A percentile compares a stretch with the other conserved stretches of the same genome.
These are phyloP conservation scores for Lemur catta DNA, from an alignment of 2,797 vertebrate species.

Conservation along the genomic window DNA sequence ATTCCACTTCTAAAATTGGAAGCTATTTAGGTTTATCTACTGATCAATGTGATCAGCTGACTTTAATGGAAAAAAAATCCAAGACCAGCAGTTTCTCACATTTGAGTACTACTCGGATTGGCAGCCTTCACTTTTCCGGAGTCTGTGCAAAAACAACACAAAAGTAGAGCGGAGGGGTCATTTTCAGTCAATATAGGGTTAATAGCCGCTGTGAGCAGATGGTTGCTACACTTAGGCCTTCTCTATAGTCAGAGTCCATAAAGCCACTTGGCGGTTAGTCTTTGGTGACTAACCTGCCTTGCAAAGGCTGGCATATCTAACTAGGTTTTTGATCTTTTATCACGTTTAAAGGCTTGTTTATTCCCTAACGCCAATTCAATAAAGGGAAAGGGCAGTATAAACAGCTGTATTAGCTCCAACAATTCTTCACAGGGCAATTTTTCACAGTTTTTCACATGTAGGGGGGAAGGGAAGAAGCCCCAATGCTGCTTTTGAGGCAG, in stretches of 20 bases:
- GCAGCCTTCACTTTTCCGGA: conserved; percentile 92
- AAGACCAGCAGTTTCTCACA: conserved; percentile 91
- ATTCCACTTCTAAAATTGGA: conserved; percentile 89
- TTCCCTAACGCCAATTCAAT: conserved; percentile 77
- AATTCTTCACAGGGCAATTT: conserved; percentile 89
- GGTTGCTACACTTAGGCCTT: conserved; percentile 83
- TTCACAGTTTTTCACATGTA: conserved; percentile 99
- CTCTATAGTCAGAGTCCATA: conserved; percentile 82
- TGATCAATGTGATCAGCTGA: conserved; percentile 99
- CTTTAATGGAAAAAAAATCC: conserved; percentile 90
- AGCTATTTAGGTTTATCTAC: conserved; percentile 92
- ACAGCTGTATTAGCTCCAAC: conserved; percentile 83
- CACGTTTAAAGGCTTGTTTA: conserved; percentile 74
- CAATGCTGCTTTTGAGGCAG: conserved; percentile 97
- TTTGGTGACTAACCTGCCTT: conserved; percentile 78
- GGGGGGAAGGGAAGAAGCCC: conserved; percentile 88
- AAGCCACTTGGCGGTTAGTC: conserved; percentile 79
- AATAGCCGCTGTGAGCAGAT: conserved; percentile 87
- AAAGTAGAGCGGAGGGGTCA: conserved; percentile 83
- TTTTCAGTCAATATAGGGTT: conserved; percentile 88
- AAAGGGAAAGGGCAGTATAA: conserved; percentile 82
- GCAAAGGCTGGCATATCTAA: conserved; percentile 79
- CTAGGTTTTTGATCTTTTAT: conserved; percentile 63
- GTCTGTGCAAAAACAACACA: conserved; percentile 90
- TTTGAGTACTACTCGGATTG: conserved; percentile 90